A percentile compares a stretch with the other conserved stretches of the same genome.
These are phyloP conservation scores for Drosophila hydei DNA, from an alignment of 1,140 invertebrate genomes.

Conservation along the genomic window DNA sequence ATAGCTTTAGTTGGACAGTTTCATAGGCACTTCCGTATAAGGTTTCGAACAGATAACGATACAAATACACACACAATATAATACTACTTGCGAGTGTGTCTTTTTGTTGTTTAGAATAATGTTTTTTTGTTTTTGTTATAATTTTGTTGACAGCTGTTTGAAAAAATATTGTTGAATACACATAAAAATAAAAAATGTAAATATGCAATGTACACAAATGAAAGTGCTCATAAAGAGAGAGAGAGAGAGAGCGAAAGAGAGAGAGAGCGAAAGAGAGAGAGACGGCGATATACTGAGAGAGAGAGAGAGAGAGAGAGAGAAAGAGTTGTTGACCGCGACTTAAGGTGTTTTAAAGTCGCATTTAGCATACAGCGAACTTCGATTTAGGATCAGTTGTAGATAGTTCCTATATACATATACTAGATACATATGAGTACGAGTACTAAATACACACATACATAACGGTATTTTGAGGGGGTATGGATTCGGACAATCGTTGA, in stretches of 20 bases:
- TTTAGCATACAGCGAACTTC: slow-evolving; percentile 17
- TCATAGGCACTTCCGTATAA: too few species aligned
- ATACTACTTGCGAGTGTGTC: too few species aligned
- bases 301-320: slow-evolving; percentile 32
- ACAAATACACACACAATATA: too few species aligned
- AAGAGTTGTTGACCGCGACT: slow-evolving; percentile 19
- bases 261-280: slow-evolving; percentile 27
- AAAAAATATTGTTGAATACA: too few species aligned
- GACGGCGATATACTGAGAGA: slow-evolving; percentile 30
- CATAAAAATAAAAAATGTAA: too few species aligned
- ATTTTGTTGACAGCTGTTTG: background rate
- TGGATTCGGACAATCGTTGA: slow-evolving; percentile 53
- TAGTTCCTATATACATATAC: slow-evolving; percentile 22
- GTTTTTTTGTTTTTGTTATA: background rate
- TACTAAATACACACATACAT: slow-evolving; percentile 7
- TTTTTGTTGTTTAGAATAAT: too few species aligned
- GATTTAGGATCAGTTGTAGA: slow-evolving; percentile 16
- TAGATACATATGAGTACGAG: slow-evolving; percentile 28
- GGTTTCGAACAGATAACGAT: too few species aligned
- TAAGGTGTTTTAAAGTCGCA: slow-evolving; percentile 10
- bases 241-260: slow-evolving; percentile 9
- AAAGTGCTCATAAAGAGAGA: slow-evolving; percentile 1
- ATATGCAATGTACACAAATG: too few species aligned
- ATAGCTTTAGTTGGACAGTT: too few species aligned
- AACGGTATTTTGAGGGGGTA: background rate